Evolutionary conservation across 2,113 vertebrate species (phyloP), one percentile per base, ranked within the genome.

Genomic region (Tragelaphus scriptus): DNA sequence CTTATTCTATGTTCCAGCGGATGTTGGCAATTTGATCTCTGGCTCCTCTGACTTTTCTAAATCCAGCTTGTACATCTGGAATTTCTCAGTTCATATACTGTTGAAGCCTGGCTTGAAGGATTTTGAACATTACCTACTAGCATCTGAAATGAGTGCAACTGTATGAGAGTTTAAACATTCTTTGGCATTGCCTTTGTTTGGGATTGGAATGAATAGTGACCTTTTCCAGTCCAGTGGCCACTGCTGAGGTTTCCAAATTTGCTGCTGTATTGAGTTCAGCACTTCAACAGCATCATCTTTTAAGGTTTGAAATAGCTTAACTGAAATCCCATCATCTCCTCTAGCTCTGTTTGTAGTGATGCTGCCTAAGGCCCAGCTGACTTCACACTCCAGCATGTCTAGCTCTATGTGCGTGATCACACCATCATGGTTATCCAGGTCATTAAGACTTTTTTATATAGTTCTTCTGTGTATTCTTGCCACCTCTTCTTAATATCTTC

Each of bases 361-460:
- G 68, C 68, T 40, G 21, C 68, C 19, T 71, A 23, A 40, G 68
- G n/a, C 68, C 68, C 19, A 6, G 2, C 0, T 40, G 68, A 36
- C 68, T 6, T 40, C 19, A 23, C n/a, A 12, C 1, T 21, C 68
- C n/a, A 71, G 68, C 68, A 0, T 12, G 1, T 40, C 19, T 36
- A 5, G n/a, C 19, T 71, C 68, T 23, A 71, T n/a, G 68, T 23
- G 65, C 36, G n/a, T 71, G n/a, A 71, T 0, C n/a, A 23, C 65
- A 71, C 17, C 68, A 23, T 23, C 68, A 1, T 36, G n/a, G 65
- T 23, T 23, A 36, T 36, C 10, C n/a, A 36, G 65, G n/a, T 12
- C 9, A 23, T 36, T 6, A 23, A 21, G 65, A 36, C 32, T 68
- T 21, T 36, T n/a, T n/a, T 5, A 2, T 68, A 4, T 0, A 71